Evolutionary conservation across 1,140 invertebrate species (phyloP).

Genomic region (Portunus trituberculatus): DNA sequence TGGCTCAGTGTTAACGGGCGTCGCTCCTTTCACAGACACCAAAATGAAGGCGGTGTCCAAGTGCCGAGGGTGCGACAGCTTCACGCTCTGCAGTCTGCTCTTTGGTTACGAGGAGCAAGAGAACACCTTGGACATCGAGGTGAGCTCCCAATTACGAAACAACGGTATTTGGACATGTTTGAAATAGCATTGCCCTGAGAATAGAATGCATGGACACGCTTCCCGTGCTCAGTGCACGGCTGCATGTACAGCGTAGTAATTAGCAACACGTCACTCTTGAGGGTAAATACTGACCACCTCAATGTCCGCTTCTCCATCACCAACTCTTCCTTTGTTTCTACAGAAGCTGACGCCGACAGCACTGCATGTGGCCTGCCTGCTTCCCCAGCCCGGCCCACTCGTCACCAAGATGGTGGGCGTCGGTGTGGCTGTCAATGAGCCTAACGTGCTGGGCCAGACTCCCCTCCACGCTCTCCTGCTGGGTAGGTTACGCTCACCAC

Average conservation of each 20-base stretch:
- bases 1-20: background rate
- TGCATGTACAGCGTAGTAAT: too few relatives aligned
- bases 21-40: constrained; percentile 37
- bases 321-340: background rate
- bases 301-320: too few relatives aligned
- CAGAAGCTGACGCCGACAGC: constrained; percentile 76
- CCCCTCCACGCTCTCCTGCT: constrained; percentile 76
- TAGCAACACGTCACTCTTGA: too few relatives aligned
- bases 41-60: constrained; percentile 67
- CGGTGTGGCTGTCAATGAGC: constrained; percentile 70
- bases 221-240: too few relatives aligned
- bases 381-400: constrained; percentile 71
- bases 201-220: too few relatives aligned
- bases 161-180: too few relatives aligned
- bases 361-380: constrained; percentile 76
- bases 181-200: too few relatives aligned
- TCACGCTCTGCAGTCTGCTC: constrained; percentile 60
- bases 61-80: constrained; percentile 60
- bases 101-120: constrained; percentile 69
- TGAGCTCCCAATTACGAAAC: background rate
- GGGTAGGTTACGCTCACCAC: constrained; percentile 56
- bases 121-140: constrained; percentile 64
- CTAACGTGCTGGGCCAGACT: constrained; percentile 76
- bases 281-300: too few relatives aligned
- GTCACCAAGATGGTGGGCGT: constrained; percentile 62